Base-by-base conservation (phyloP, 2,113 vertebrate genomes). In the Heteronetta atricapilla region DNA sequence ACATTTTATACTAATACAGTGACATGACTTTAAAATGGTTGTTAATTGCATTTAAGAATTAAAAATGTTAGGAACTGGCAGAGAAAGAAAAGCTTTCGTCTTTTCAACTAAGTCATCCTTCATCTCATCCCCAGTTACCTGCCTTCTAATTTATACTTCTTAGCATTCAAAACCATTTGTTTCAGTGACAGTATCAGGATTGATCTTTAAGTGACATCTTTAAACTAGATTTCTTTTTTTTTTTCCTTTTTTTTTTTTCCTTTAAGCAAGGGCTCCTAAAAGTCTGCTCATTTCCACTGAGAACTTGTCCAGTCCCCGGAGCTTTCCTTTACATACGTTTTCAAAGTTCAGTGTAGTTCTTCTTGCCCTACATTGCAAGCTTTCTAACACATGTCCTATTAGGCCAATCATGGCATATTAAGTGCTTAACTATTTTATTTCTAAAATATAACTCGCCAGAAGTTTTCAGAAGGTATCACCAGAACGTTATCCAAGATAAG, bases 331-430 rank as follows among this genome's bases (percentile, higher is more conserved):
- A 95, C 73, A 67, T 79, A 3, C 59, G 87, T 84, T 93, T 94
- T 94, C 92, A 96, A 95, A 90, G 94, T 95, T 92, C 88, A 87
- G 83, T 81, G 74, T 11, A 86, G 63, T 34, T 92, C 92, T 92
- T 82, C 85, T 78, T 95, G 92, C 50, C 86, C 81, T 91, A 95
- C 75, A 95, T 87, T 93, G 82, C 77, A 80, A 73, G 86, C 88
- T 89, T 89, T 93, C 86, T 68, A 90, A 87, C 74, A 66, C n/a
- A 40, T 11, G 62, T 82, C 90, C 86, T 87, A 84, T 88, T 93
- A 52, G 72, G 77, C 69, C 80, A 95, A 46, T 72, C 38, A 63
- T 26, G 48, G 83, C 90, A 95, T 84, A 95, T 84, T 88, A 93
- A 92, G 58, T 46, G 28, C 60, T 94, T 86, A 66, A 93, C 94